Evolutionary conservation across 1,140 invertebrate species (phyloP).

Genomic region (Ceratosolen fusciceps): DNA sequence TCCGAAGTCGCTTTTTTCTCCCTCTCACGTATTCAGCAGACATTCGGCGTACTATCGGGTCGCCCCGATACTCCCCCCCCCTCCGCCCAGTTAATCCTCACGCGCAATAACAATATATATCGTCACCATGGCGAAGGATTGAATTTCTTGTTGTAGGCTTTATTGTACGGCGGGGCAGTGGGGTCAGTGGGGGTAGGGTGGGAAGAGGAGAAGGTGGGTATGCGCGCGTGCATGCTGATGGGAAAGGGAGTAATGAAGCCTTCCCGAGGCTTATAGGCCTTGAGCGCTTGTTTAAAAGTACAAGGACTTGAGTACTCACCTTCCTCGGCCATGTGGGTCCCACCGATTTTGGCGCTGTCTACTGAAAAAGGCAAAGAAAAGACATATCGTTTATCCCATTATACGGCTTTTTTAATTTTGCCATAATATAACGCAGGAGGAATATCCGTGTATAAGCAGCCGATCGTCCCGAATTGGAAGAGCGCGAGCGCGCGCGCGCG

Average conservation of each 20-base stretch:
- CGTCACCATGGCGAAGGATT: conserved; percentile 18
- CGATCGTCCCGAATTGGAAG: background rate
- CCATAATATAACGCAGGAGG: conserved; percentile 29
- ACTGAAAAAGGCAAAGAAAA: conserved; percentile 65
- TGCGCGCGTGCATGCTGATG: background rate
- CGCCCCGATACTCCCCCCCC: background rate
- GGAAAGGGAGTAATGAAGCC: background rate
- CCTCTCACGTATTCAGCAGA: background rate
- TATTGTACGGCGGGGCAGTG: too few species aligned
- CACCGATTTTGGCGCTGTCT: conserved; percentile 69
- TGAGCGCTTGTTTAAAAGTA: conserved; percentile 47
- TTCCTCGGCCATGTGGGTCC: conserved; percentile 72
- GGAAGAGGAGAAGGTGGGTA: too few species aligned
- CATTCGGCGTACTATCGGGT: too few species aligned
- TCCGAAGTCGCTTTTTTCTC: background rate
- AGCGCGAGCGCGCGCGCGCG: background rate
- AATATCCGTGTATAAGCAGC: conserved; percentile 13
- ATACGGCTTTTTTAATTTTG: background rate
- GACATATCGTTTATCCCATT: background rate
- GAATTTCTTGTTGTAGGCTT: too few species aligned
- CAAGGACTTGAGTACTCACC: too few species aligned
- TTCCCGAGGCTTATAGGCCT: conserved; percentile 45
- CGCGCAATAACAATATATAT: conserved; percentile 10
- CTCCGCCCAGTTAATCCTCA: background rate
- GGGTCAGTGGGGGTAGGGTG: too few species aligned